phyloP scores from a whole-genome alignment of 1,140 invertebrate genomes.

The Stegodyphus dumicola region DNA sequence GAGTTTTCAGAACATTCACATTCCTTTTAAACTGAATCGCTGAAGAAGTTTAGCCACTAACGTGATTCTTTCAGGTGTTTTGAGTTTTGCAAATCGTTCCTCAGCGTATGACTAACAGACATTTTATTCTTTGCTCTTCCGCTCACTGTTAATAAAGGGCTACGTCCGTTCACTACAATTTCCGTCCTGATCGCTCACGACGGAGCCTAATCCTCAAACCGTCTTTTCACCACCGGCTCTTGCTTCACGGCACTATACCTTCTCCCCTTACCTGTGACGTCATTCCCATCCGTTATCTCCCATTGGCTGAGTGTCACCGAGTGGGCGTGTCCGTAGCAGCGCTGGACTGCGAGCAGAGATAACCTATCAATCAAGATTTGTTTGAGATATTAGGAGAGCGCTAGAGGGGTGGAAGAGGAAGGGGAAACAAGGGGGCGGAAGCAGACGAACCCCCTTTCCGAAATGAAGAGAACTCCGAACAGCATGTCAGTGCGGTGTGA shows the following conservation, averaged over 20 bases:
- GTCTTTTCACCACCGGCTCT: not conserved
- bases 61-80: no score
- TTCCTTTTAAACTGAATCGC: no score
- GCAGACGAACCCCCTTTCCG: not conserved
- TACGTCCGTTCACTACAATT: no score
- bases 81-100: no score
- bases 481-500: conserved; percentile 33
- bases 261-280: conserved; percentile 34
- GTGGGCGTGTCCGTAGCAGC: conserved; percentile 23
- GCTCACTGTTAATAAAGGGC: no score
- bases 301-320: conserved; percentile 53
- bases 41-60: no score
- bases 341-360: conserved; percentile 24
- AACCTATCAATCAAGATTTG: conserved; percentile 47
- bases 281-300: conserved; percentile 21
- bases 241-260: not conserved
- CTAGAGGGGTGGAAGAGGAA: not conserved
- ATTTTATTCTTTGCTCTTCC: no score
- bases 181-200: no score
- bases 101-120: no score
- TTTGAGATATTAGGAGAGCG: conserved; percentile 14
- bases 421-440: not conserved
- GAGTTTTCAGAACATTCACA: no score
- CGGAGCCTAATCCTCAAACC: not conserved
- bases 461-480: conserved; percentile 41